Conservation (phyloP, 2,113 vertebrate genomes). For the Lynx canadensis region DNA sequence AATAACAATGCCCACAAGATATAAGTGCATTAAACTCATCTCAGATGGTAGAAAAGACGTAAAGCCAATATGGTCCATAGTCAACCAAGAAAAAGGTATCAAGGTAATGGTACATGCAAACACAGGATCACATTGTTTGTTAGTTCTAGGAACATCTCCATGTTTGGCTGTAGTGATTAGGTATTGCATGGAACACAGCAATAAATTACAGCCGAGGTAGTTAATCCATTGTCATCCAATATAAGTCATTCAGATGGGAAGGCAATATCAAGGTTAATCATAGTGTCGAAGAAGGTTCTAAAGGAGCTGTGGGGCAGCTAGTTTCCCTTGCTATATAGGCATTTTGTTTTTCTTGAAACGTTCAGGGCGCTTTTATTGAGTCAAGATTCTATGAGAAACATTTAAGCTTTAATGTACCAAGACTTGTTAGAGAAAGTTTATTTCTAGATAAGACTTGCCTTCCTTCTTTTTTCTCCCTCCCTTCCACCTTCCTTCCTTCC, state of each 20-base stretch:
- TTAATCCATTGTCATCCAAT: constrained; percentile 1
- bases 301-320: neutral
- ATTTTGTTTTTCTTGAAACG: neutral
- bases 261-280: constrained; percentile 32
- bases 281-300: neutral
- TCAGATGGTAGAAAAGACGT: neutral
- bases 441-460: neutral
- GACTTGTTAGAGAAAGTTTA: neutral
- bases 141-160: neutral
- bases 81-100: neutral
- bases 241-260: neutral
- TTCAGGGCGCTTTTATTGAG: neutral
- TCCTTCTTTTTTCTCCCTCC: neutral
- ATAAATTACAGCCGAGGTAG: constrained; percentile 4
- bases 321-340: neutral
- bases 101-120: neutral
- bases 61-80: neutral
- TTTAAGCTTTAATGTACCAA: neutral
- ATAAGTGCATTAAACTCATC: neutral
- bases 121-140: neutral
- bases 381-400: neutral
- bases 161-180: neutral
- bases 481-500: no score
- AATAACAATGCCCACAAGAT: neutral
- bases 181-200: neutral